These are phyloP conservation scores for Acropternis orthonyx DNA, from an alignment of 2,797 vertebrate genomes.

Conservation along the genomic window DNA sequence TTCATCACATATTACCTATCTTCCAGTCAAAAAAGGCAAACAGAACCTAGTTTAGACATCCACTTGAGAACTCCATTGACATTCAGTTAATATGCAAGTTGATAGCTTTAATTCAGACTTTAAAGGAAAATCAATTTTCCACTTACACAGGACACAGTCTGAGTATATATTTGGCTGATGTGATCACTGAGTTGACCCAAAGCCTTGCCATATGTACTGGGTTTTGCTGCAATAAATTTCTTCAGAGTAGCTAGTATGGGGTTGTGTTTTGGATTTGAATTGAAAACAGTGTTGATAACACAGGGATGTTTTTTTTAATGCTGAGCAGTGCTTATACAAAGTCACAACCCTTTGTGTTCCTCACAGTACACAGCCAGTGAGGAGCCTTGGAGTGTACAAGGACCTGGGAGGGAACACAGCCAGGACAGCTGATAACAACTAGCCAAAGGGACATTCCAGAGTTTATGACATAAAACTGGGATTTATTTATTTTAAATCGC, in stretches of 20 bases:
- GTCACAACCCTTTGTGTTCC: background rate
- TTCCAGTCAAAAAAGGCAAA: background rate
- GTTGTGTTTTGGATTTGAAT: background rate
- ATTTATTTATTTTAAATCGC: background rate
- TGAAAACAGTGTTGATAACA: background rate
- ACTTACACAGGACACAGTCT: background rate
- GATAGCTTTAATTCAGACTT: background rate
- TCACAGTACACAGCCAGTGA: accelerated
- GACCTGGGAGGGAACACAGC: background rate
- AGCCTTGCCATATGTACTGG: background rate
- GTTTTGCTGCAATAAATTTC: background rate
- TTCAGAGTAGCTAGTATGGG: background rate
- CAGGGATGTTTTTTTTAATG: accelerated
- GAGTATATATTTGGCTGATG: background rate
- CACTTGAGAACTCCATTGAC: background rate
- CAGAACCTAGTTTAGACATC: background rate
- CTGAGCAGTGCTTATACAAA: background rate
- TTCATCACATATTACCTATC: background rate
- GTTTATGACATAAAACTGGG: accelerated
- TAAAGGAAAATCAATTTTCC: background rate
- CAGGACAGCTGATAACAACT: background rate
- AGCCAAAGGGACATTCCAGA: background rate
- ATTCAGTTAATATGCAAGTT: background rate
- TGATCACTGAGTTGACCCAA: background rate
- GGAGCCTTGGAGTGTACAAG: background rate